These are phyloP conservation scores for Mythimna vitellina DNA, from an alignment of 2,888 invertebrate species.

Conservation along the genomic window DNA sequence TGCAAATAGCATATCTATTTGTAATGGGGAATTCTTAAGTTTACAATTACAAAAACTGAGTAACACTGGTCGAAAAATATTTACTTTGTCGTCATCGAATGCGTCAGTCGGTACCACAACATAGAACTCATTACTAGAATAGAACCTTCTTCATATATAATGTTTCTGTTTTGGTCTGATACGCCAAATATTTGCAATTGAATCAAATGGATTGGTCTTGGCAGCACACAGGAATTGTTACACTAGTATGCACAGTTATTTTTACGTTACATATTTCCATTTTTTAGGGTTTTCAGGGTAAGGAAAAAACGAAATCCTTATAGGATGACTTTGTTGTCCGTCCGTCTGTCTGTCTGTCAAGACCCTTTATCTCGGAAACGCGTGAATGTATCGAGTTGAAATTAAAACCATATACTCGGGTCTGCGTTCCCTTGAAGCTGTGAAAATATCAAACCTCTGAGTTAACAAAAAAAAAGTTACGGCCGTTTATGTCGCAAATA, in stretches of 20 bases:
- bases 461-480: too few species aligned
- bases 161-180: neutral
- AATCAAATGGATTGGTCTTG: conserved; percentile 3
- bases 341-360: too few species aligned
- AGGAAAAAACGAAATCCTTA: too few species aligned
- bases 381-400: too few species aligned
- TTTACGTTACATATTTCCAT: neutral
- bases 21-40: neutral
- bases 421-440: too few species aligned
- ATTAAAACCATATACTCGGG: too few species aligned
- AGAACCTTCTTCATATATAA: conserved; percentile 16
- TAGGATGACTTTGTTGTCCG: too few species aligned
- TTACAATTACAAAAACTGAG: conserved; percentile 19
- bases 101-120: neutral
- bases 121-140: conserved; percentile 8
- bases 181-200: conserved; percentile 14
- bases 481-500: too few species aligned
- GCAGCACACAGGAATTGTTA: neutral
- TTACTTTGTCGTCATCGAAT: conserved; percentile 14
- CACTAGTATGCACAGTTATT: neutral
- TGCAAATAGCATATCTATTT: neutral
- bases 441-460: too few species aligned
- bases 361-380: too few species aligned
- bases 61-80: conserved; percentile 30
- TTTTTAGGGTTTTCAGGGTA: too few species aligned